A percentile compares a stretch with the other conserved stretches of the same genome.
Evolutionary conservation across 2,888 invertebrate species (phyloP).

Genomic region (Callinectes sapidus): DNA sequence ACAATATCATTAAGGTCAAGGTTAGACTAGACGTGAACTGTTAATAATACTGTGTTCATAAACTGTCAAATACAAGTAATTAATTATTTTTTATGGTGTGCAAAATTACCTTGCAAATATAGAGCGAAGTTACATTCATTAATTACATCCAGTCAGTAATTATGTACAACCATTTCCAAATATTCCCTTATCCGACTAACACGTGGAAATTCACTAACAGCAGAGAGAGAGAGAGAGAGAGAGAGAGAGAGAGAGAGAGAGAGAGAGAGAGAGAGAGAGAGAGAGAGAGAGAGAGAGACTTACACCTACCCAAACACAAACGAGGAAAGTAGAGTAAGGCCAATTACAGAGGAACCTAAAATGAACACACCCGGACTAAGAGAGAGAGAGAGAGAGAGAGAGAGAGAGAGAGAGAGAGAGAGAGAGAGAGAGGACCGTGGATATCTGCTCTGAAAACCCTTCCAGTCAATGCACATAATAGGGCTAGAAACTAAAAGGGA

Average conservation of each 20-base stretch:
- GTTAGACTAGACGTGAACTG: neutral
- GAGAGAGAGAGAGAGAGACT: neutral
- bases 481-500: neutral
- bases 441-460: neutral
- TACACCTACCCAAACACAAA: too few species aligned
- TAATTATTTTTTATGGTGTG: neutral
- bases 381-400: too few species aligned
- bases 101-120: neutral
- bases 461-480: neutral
- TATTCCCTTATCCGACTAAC: neutral
- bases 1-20: neutral
- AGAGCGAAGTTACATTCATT: neutral
- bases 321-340: neutral
- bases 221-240: neutral
- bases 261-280: neutral
- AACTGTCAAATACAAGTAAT: neutral
- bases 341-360: neutral
- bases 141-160: neutral
- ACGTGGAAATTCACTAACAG: neutral
- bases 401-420: too few species aligned
- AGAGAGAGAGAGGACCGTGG: neutral
- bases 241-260: slow-evolving; percentile 1
- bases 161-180: neutral
- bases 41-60: neutral
- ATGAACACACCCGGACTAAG: neutral